Evolutionary conservation across 2,797 vertebrate species (phyloP), one percentile per base, ranked within the genome.

Genomic region (Xiphorhynchus erythropygius): DNA sequence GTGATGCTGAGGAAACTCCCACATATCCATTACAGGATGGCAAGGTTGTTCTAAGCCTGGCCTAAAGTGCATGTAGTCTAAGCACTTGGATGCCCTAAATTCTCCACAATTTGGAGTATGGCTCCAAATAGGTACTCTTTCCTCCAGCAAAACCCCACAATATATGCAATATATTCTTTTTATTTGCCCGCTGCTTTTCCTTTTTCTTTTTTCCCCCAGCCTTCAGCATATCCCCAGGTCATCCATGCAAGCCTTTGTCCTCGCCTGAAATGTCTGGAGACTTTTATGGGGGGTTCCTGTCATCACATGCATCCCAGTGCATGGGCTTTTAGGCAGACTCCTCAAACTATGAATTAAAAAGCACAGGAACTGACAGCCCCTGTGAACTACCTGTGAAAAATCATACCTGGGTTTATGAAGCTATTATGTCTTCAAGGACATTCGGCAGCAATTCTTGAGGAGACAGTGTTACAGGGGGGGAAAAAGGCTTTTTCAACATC

Each of bases 261-360:
- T 93, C 80, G 0, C 33, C 85, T 88, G 77, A 94, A 90, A 91
- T 21, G 80, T 86, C 93, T 94, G 67, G 80, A 92, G 93, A 88
- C 92, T 96, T 96, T 97, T 94, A 93, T 84, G 74, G 86, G 85
- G 64, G 67, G 44, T 56, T 95, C 85, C 86, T 96, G 92, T 97
- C 94, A 93, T 95, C 95, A 88, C 91, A 94, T 73, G 87, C 80
- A 76, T 95, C 94, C 94, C 0, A 1, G 92, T 88, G 70, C 94
- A 84, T 52, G 91, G 89, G 91, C 93, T 97, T 97, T 96, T 95
- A 96, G 95, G 93, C 93, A 94, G 89, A 84, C 91, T 93, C 77
- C 93, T 97, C 91, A 91, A 94, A 96, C 91, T 87, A 95, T 96
- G 96, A 96, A 95, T 96, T 96, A 94, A 96, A 97, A 96, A 96